Conservation (phyloP, 2,888 invertebrate genomes). For the Mimachlamys varia region DNA sequence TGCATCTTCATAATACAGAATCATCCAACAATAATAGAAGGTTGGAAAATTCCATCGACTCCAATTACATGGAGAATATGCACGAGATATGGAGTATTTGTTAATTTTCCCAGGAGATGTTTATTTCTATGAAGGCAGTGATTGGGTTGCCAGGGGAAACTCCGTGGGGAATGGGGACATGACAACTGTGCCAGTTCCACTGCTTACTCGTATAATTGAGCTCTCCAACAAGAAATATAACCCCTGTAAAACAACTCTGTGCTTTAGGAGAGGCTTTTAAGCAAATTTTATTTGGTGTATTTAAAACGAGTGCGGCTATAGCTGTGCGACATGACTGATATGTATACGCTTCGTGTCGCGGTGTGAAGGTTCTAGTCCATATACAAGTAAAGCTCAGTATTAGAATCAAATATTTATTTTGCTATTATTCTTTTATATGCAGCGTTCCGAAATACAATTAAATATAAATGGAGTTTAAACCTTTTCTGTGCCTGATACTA, state of each 20-base stretch:
- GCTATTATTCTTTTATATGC: neutral
- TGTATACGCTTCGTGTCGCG: neutral
- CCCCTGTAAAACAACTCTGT: neutral
- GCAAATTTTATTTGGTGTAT: conserved; percentile 11
- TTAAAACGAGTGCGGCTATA: neutral
- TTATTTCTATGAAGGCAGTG: conserved; percentile 9
- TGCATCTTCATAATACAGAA: neutral
- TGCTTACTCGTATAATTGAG: neutral
- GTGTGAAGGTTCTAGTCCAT: neutral
- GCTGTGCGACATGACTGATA: neutral
- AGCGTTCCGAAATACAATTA: neutral
- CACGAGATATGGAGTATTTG: conserved; percentile 25
- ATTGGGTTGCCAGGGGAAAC: conserved; percentile 5
- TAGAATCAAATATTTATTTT: neutral
- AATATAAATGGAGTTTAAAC: neutral
- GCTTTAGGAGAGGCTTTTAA: conserved; percentile 16
- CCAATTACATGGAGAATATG: neutral
- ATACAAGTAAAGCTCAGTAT: neutral
- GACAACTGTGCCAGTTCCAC: neutral
- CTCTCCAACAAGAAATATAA: neutral
- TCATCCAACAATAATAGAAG: neutral
- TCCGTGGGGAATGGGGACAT: neutral
- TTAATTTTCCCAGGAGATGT: conserved; percentile 28
- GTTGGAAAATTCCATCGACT: neutral
- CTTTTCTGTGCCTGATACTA: neutral